Conservation (phyloP, 2,888 invertebrate genomes). For the Exocentrus adspersus region DNA sequence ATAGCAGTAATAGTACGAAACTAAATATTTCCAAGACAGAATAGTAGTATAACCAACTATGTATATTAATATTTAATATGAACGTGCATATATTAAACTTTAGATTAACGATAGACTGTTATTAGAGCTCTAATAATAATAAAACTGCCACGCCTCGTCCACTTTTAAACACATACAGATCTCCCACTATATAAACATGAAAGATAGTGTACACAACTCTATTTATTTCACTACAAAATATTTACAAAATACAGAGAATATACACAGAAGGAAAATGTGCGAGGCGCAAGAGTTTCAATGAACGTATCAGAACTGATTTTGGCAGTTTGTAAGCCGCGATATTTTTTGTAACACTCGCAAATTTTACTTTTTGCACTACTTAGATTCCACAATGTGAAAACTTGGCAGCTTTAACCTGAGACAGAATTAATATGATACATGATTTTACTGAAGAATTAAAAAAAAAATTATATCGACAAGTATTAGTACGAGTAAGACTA, state of each 20-base stretch:
- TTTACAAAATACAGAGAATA: conserved; percentile 36
- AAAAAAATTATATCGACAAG: no score
- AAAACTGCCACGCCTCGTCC: not conserved
- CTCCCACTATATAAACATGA: conserved; percentile 15
- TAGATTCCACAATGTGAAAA: no score
- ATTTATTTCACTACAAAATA: conserved; percentile 15
- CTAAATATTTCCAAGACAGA: conserved; percentile 31
- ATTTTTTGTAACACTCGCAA: no score
- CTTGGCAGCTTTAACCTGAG: no score
- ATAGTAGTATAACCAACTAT: conserved; percentile 33
- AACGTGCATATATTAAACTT: conserved; percentile 36
- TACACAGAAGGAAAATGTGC: conserved; percentile 31
- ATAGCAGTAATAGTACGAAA: conserved; percentile 25
- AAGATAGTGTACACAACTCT: conserved; percentile 20
- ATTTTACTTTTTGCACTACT: no score
- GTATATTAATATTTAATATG: no score
- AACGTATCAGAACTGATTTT: not conserved
- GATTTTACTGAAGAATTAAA: no score
- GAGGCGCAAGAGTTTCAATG: conserved; percentile 8
- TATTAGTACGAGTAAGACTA: no score
- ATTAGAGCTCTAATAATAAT: conserved; percentile 13
- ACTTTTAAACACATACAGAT: not conserved
- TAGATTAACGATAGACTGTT: conserved; percentile 43
- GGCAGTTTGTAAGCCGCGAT: not conserved
- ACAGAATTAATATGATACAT: no score